Evolutionary conservation across 2,888 invertebrate species (phyloP), one percentile per base, ranked within the genome.

Genomic region (Elysia crispata): DNA sequence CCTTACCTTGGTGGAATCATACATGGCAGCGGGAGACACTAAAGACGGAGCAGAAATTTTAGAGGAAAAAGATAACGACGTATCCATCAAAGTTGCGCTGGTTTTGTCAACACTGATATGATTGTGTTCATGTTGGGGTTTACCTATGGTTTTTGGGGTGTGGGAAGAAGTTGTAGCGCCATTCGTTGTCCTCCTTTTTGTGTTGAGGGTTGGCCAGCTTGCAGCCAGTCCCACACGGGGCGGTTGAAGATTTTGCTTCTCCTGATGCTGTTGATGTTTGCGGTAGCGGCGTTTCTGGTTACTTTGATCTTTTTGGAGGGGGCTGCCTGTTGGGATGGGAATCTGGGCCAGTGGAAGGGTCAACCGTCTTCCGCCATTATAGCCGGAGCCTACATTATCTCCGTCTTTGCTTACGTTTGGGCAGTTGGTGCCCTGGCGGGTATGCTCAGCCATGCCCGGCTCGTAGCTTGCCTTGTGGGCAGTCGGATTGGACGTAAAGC

Each of bases 121-220:
- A 11, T 41, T 41, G 11, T 41, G 41, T 41, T 41, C 41, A 11
- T 41, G 41, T 41, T 41, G 41, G 3, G 41, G 41, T 41, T 41
- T 41, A 41, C 11, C 41, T 3, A 41, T 41, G 41, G 41, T 11
- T 11, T 41, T 41, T 41, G 41, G 41, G 41, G 3, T 41, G 11
- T 41, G 41, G 41, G 41, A 41, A 41, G 41, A 41, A 41, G 41
- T 41, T 41, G 41, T 41, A 41, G 73, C 72, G 73, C 73, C 78
- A 66, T 73, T 73, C 30, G 78, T 78, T 13, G 73, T 78, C 49
- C 50, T 72, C 8, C 73, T 54, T 1, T 50, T 23, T 60, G 60
- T 5, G 6, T 76, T 28, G 28, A 80, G 8, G 11, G 54, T 78
- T 25, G 84, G 84, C 84, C 84, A 84, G 80, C 84, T 84, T 60